phyloP scores from a whole-genome alignment of 2,797 vertebrate genomes.

The Pyrrhura leucotis region DNA sequence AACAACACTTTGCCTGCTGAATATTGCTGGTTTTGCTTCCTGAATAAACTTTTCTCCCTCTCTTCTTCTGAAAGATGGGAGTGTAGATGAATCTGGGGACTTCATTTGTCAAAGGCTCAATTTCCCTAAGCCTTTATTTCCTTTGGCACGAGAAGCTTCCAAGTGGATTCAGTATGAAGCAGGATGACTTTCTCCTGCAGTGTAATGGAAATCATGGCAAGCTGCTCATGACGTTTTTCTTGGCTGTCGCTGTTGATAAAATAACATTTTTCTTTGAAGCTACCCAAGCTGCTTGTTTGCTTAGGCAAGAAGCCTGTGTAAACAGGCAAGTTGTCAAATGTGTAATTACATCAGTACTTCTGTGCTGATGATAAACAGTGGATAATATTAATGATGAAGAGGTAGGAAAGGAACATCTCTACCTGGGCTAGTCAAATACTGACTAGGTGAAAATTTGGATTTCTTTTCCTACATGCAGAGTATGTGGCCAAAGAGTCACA shows the following conservation, averaged over 20 bases:
- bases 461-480: background rate
- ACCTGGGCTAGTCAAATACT: background rate
- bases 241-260: slow-evolving; percentile 1
- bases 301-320: background rate
- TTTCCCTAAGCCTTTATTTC: background rate
- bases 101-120: background rate
- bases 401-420: background rate
- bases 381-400: background rate
- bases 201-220: background rate
- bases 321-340: background rate
- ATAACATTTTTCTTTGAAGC: background rate
- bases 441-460: background rate
- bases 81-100: background rate
- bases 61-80: background rate
- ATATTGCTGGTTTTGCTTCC: background rate
- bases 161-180: background rate
- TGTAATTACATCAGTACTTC: background rate
- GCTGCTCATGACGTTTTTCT: background rate
- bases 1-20: background rate
- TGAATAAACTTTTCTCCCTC: background rate
- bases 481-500: background rate
- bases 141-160: background rate
- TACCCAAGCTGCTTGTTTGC: background rate
- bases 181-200: background rate
- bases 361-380: background rate